Evolutionary conservation across 2,888 invertebrate genomes (phyloP).

Genomic region (Drosophila heteroneura): DNA sequence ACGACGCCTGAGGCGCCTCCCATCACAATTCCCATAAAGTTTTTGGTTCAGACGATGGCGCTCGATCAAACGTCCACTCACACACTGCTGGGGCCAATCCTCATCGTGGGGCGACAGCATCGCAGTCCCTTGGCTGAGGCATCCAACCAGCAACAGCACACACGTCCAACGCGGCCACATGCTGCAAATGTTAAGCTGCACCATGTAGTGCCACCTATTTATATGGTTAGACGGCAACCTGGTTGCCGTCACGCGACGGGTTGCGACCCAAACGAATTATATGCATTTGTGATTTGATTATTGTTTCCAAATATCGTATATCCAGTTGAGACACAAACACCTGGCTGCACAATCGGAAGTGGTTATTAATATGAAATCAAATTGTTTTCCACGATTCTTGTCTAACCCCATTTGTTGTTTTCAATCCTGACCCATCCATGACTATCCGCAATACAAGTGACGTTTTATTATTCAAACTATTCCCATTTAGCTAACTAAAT

Average conservation of each 20-base stretch:
- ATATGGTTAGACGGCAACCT: neutral
- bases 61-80: conserved; percentile 49
- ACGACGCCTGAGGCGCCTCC: conserved; percentile 77
- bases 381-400: conserved; percentile 18
- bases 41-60: conserved; percentile 49
- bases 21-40: conserved; percentile 45
- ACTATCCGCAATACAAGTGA: neutral
- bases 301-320: conserved; percentile 11
- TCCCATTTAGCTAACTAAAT: neutral
- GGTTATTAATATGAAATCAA: conserved; percentile 28
- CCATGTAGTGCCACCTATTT: conserved; percentile 20
- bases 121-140: neutral
- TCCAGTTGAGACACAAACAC: conserved; percentile 29
- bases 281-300: conserved; percentile 43
- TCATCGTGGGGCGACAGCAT: no score
- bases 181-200: neutral
- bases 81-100: conserved; percentile 26
- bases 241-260: conserved; percentile 42
- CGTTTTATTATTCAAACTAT: neutral
- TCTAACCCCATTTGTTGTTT: neutral
- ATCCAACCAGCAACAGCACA: conserved; percentile 13
- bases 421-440: conserved; percentile 7
- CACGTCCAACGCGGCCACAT: conserved; percentile 28
- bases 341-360: conserved; percentile 20
- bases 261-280: conserved; percentile 34